A percentile compares a stretch with the other conserved stretches of the same genome.
These are phyloP conservation scores for Neodontobutis hainanensis DNA, from an alignment of 2,113 vertebrate species.

Conservation along the genomic window DNA sequence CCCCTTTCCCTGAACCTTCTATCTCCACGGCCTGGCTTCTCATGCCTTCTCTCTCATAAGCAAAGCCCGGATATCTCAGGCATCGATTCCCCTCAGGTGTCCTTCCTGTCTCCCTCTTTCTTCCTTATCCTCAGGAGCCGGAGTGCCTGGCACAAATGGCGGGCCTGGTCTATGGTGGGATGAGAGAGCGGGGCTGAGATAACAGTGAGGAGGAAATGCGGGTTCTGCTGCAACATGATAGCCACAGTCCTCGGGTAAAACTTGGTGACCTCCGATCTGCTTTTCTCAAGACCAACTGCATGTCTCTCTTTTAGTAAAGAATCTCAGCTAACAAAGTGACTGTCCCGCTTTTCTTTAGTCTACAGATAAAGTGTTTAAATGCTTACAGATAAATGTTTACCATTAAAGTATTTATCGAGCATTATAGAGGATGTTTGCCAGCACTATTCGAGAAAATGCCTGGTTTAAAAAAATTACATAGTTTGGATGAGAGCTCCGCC, in stretches of 20 bases:
- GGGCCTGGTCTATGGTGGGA: conserved; percentile 61
- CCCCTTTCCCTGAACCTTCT: conserved; percentile 68
- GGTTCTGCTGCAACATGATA: conserved; percentile 79
- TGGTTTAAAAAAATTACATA: too few relatives aligned
- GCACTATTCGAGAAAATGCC: too few relatives aligned
- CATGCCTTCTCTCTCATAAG: conserved; percentile 55
- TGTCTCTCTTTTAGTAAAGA: neutral
- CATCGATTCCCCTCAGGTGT: conserved; percentile 83
- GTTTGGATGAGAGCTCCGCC: too few relatives aligned
- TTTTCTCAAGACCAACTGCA: conserved; percentile 29
- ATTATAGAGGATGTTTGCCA: too few relatives aligned
- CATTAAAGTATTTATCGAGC: too few relatives aligned
- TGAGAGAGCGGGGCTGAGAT: conserved; percentile 72
- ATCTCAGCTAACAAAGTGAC: too few relatives aligned
- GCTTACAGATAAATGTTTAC: too few relatives aligned
- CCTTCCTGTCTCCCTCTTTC: conserved; percentile 82
- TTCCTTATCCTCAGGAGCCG: conserved; percentile 75
- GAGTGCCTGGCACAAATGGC: conserved; percentile 68
- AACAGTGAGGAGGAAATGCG: conserved; percentile 77
- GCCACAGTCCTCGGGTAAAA: conserved; percentile 70
- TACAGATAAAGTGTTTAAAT: too few relatives aligned
- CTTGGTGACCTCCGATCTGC: conserved; percentile 74
- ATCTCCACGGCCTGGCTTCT: conserved; percentile 33
- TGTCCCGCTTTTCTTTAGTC: too few relatives aligned
- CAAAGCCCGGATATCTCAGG: conserved; percentile 79